These are phyloP conservation scores for Heliconius eleuchia DNA, from an alignment of 1,140 invertebrate species.

Conservation along the genomic window DNA sequence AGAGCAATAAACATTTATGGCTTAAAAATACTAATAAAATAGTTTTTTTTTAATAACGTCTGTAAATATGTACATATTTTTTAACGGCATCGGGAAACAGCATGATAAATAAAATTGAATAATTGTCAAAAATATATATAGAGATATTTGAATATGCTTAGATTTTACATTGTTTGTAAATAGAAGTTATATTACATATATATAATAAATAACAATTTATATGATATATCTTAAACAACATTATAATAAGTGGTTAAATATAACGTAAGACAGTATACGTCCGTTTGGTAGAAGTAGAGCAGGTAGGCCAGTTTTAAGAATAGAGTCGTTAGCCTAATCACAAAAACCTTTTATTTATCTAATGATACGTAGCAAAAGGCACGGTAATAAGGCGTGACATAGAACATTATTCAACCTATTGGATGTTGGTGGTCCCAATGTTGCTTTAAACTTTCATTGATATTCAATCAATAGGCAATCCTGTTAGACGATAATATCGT, in stretches of 20 bases:
- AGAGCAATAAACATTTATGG: slow-evolving; percentile 18
- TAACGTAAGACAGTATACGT: background rate
- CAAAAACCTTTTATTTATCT: slow-evolving; percentile 35
- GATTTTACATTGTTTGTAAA: slow-evolving; percentile 13
- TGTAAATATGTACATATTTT: slow-evolving; percentile 7
- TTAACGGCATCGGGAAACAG: background rate
- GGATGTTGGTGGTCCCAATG: slow-evolving; percentile 32
- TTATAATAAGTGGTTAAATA: background rate
- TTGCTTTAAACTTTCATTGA: background rate
- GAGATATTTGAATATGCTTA: background rate
- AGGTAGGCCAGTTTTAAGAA: background rate
- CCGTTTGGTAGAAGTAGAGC: background rate
- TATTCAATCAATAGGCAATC: slow-evolving; percentile 8
- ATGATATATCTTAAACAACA: background rate
- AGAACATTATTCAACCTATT: slow-evolving; percentile 20
- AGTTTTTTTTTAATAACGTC: background rate
- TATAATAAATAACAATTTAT: slow-evolving; percentile 2
- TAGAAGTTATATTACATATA: background rate
- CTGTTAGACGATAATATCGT: background rate
- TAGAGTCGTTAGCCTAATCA: slow-evolving; percentile 25
- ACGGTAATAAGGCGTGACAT: slow-evolving; percentile 38
- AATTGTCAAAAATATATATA: slow-evolving; percentile 10
- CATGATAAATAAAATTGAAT: background rate
- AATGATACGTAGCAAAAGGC: slow-evolving; percentile 35
- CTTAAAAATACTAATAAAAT: slow-evolving; percentile 12